These are phyloP conservation scores for Callocephalon fimbriatum DNA, from an alignment of 2,113 vertebrate genomes.

Conservation along the genomic window DNA sequence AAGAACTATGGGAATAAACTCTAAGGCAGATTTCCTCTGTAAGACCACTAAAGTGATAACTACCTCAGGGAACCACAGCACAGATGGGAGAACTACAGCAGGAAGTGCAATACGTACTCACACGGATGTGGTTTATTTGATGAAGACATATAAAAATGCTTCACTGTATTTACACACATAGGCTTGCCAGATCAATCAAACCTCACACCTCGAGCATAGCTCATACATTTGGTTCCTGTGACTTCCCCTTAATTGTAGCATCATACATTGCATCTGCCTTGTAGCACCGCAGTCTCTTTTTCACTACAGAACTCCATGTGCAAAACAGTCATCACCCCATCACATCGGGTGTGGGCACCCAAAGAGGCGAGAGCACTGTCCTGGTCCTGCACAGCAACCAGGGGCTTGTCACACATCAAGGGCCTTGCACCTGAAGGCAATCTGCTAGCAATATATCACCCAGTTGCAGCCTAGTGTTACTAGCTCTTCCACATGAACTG, in stretches of 20 bases:
- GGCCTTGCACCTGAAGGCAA: not conserved
- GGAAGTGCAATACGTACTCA: not conserved
- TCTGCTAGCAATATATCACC: not conserved
- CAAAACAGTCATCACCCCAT: not conserved
- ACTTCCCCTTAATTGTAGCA: not conserved
- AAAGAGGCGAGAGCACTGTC: not conserved
- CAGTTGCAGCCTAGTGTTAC: not conserved
- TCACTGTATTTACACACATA: not conserved
- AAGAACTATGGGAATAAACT: not conserved
- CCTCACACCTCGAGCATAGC: not conserved
- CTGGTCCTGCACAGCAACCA: not conserved
- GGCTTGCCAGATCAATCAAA: not conserved
- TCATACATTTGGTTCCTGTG: not conserved
- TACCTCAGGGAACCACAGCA: not conserved
- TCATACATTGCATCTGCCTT: not conserved
- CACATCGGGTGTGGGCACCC: not conserved
- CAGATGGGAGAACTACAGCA: not conserved
- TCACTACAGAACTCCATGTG: not conserved
- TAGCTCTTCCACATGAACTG: not conserved
- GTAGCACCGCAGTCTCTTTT: not conserved
- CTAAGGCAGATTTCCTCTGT: not conserved
- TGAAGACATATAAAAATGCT: not conserved
- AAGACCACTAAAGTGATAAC: not conserved
- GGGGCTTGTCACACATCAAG: fast-evolving
- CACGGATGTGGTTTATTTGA: not conserved